Base-by-base conservation (phyloP, 2,113 vertebrate species). In the Paratilapia polleni region DNA sequence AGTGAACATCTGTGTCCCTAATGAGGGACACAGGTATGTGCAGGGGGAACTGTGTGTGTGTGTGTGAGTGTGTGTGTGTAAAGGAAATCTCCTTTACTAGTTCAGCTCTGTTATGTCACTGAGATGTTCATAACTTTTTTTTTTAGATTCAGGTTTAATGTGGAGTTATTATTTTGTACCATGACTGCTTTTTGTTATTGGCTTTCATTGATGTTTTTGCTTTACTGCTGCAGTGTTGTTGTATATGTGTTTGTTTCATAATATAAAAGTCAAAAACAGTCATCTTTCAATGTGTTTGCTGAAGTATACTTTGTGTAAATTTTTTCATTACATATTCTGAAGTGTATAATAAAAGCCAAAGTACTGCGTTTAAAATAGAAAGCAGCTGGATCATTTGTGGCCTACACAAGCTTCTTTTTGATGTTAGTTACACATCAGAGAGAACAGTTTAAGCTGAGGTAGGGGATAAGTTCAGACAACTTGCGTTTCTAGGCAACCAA, bases 1-100 rank as follows among this genome's bases (percentile, higher is more conserved):
- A 92, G 82, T 38, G 84, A 90, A 86, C 88, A 68, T 75, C 80
- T 57, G 54, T 41, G 57, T 82, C 79, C 56, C 75, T 91, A 88
- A 94, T 90, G 82, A 92, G 80, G 78, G 83, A 43, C 36, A 49
- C 77, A 78, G 20, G 60, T 77, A 75, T 36, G 66, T 52, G 52
- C 47, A 66, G 59, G 61, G 59, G 22, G 26, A n/a, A 38, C 31
- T 58, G 66, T 62, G 56, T 78, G 74, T 81, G 64, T 83, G 75
- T 60, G 31, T 36, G 80, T 36, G 62, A 77, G 56, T 57, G 64
- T 60, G 14, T 8, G 15, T 20, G 56, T 0, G 17, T 0, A 34
- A 13, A 20, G 5, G 14, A 3, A 38, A 19, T 11, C n/a, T n/a
- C n/a, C n/a, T n/a, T 68, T 1, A 47, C 22, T 0, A 68, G 2